A percentile compares a stretch with the other conserved stretches of the same genome.
Evolutionary conservation across 2,888 invertebrate species (phyloP).

Genomic region (Thelaira solivaga): DNA sequence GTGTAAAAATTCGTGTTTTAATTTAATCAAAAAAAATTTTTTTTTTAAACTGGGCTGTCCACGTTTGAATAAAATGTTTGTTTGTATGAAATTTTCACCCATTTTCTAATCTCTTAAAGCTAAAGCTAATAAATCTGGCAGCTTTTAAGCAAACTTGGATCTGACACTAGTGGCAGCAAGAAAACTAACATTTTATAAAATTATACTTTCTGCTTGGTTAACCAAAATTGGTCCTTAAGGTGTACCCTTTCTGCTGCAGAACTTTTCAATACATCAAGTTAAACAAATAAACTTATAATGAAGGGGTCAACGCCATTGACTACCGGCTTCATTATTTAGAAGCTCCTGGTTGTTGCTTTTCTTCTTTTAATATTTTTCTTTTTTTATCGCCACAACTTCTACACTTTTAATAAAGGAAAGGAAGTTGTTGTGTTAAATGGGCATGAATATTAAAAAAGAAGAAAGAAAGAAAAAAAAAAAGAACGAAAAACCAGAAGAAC

Average conservation of each 20-base stretch:
- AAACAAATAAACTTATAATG: constrained; percentile 7
- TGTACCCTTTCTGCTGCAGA: neutral
- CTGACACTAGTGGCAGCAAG: too few species aligned
- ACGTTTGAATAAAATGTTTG: too few species aligned
- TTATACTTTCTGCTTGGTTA: too few species aligned
- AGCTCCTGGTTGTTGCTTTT: constrained; percentile 13
- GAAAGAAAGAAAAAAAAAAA: neutral
- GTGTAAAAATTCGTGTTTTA: neutral
- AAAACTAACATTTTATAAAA: too few species aligned
- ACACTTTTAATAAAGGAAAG: constrained; percentile 38
- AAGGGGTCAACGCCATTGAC: constrained; percentile 53
- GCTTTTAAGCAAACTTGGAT: too few species aligned
- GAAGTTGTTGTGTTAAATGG: constrained; percentile 52
- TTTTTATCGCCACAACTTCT: constrained; percentile 19
- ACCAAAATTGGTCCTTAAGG: neutral
- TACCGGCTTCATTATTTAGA: constrained; percentile 41
- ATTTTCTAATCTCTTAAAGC: too few species aligned
- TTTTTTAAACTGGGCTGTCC: neutral
- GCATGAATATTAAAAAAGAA: constrained; percentile 33
- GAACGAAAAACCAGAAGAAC: too few species aligned
- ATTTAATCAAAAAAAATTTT: neutral
- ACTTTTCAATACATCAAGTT: neutral
- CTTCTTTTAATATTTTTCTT: neutral
- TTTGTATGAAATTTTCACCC: too few species aligned
- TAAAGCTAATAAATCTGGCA: too few species aligned